phyloP scores from a whole-genome alignment of 2,888 invertebrate species.

The Boloria selene region DNA sequence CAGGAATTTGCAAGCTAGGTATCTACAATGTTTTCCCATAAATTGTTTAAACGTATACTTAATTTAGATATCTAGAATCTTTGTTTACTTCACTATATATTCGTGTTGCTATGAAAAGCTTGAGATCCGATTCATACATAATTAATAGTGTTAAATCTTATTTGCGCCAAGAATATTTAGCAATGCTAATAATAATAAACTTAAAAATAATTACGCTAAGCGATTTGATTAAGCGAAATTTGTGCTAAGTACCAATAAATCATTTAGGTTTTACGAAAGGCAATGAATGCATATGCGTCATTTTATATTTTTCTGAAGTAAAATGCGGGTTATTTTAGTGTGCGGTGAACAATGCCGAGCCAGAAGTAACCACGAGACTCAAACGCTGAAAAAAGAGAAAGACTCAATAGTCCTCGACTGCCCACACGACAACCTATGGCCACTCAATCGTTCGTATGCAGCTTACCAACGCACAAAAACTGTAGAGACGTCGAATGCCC shows the following conservation, averaged over 20 bases:
- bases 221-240: slow-evolving; percentile 25
- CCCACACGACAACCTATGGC: slow-evolving; percentile 79
- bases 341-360: slow-evolving; percentile 62
- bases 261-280: slow-evolving; percentile 45
- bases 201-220: slow-evolving; percentile 34
- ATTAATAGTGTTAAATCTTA: background rate
- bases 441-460: slow-evolving; percentile 75
- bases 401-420: slow-evolving; percentile 74
- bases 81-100: background rate
- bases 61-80: slow-evolving; percentile 28
- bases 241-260: slow-evolving; percentile 51
- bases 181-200: slow-evolving; percentile 20
- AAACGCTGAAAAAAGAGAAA: slow-evolving; percentile 66
- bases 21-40: slow-evolving; percentile 26
- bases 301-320: slow-evolving; percentile 56
- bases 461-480: slow-evolving; percentile 52
- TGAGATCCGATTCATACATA: background rate
- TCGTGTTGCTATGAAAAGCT: no score
- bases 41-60: slow-evolving; percentile 24
- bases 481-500: slow-evolving; percentile 47
- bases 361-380: slow-evolving; percentile 39
- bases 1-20: slow-evolving; percentile 29
- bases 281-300: slow-evolving; percentile 38
- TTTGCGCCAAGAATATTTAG: background rate
- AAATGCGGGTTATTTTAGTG: slow-evolving; percentile 71